Percentiles rank a stretch among this genome's conserved stretches.
These are phyloP conservation scores for Malacoctenus gilli DNA, from an alignment of 2,797 vertebrate genomes.

Conservation along the genomic window DNA sequence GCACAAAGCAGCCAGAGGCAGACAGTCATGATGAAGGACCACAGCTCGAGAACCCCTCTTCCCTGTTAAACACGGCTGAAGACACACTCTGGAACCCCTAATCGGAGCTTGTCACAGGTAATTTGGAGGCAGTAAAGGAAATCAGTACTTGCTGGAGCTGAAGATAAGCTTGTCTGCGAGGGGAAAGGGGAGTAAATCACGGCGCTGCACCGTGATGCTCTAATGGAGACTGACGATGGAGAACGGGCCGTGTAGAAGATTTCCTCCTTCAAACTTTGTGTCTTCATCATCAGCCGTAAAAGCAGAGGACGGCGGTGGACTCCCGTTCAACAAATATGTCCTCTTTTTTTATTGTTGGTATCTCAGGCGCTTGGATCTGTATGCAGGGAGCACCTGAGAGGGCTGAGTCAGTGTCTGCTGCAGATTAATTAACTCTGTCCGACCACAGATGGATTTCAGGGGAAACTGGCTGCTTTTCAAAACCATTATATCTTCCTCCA, in stretches of 20 bases:
- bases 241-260: not conserved
- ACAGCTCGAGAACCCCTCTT: too few species aligned
- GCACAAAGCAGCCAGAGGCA: too few species aligned
- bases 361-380: not conserved
- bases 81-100: too few species aligned
- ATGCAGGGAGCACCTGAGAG: slow-evolving; percentile 27
- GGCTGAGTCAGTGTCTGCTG: slow-evolving; percentile 37
- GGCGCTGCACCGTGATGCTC: not conserved
- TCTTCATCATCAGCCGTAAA: not conserved
- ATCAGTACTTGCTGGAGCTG: slow-evolving; percentile 5
- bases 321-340: slow-evolving; percentile 3
- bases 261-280: not conserved
- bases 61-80: too few species aligned
- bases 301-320: not conserved
- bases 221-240: slow-evolving; percentile 3
- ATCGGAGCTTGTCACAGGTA: slow-evolving; percentile 8
- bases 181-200: slow-evolving; percentile 4
- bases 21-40: too few species aligned
- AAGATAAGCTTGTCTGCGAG: not conserved
- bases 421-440: slow-evolving; percentile 26
- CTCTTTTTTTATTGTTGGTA: not conserved
- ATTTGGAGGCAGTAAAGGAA: slow-evolving; percentile 15
- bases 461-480: slow-evolving; percentile 67
- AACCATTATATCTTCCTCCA: slow-evolving; percentile 43
- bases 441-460: slow-evolving; percentile 45